Percentiles rank a stretch among this genome's conserved stretches.
These are phyloP conservation scores for Dermatemys mawii DNA, from an alignment of 2,113 vertebrate genomes.

Conservation along the genomic window DNA sequence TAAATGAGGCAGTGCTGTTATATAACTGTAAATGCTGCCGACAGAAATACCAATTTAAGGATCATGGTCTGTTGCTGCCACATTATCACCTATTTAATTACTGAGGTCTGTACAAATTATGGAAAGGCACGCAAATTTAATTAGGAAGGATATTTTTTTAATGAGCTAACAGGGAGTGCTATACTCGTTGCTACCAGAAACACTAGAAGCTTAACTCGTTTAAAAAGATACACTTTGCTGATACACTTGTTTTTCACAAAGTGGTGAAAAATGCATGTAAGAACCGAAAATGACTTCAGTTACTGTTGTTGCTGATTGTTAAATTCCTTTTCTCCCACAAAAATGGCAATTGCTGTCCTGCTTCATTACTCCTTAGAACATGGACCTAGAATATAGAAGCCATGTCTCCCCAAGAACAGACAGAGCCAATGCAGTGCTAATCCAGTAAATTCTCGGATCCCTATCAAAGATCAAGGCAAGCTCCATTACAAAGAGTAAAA, in stretches of 20 bases:
- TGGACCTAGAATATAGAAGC: not conserved
- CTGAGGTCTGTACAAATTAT: conserved; percentile 49
- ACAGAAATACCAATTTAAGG: conserved; percentile 8
- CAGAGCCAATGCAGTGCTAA: not conserved
- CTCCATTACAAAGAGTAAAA: not conserved
- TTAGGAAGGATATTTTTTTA: conserved; percentile 24
- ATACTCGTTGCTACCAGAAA: conserved; percentile 46
- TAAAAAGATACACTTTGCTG: conserved; percentile 11
- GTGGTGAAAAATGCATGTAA: conserved; percentile 49
- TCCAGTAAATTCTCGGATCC: not conserved
- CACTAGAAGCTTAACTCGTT: conserved; percentile 31
- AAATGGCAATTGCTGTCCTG: not conserved
- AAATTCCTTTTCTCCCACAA: not conserved
- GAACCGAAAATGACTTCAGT: not conserved
- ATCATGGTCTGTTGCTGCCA: conserved; percentile 34
- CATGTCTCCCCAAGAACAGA: not conserved
- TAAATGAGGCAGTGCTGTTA: conserved; percentile 28
- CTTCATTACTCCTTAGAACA: not conserved
- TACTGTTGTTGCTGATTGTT: not conserved
- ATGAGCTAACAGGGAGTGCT: conserved; percentile 53
- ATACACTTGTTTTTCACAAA: conserved; percentile 3
- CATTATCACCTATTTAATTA: conserved; percentile 65
- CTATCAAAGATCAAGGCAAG: not conserved
- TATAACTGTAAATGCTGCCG: conserved; percentile 28
- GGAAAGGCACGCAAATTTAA: conserved; percentile 40